These are phyloP conservation scores for Cryptus viduatorius DNA, from an alignment of 2,888 invertebrate genomes.

Conservation along the genomic window DNA sequence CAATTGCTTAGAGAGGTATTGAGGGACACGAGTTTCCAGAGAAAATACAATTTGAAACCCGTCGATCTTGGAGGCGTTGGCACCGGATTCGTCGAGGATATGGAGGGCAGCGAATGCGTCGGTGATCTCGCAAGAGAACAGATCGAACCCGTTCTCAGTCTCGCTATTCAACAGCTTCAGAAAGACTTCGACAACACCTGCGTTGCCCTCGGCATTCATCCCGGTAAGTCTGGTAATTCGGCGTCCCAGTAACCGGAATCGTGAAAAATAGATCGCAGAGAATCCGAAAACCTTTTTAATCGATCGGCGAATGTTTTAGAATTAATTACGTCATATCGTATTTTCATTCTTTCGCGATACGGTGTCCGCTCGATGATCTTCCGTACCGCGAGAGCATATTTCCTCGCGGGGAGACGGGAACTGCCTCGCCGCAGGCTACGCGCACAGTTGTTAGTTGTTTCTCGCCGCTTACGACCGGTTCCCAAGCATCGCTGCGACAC, in stretches of 20 bases:
- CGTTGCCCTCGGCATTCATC: constrained; percentile 93
- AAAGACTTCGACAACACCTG: constrained; percentile 95
- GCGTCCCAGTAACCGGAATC: neutral
- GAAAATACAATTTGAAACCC: constrained; percentile 93
- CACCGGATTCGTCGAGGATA: constrained; percentile 85
- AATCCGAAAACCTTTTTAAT: neutral
- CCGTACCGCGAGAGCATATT: constrained; percentile 3
- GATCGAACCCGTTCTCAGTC: constrained; percentile 93
- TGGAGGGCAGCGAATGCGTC: constrained; percentile 89
- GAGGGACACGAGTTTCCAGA: constrained; percentile 94
- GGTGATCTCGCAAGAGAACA: constrained; percentile 89
- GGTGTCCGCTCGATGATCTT: constrained; percentile 35
- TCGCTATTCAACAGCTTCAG: constrained; percentile 94
- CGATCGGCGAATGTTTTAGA: neutral
- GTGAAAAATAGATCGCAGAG: neutral
- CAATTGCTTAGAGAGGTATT: constrained; percentile 92
- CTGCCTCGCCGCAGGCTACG: constrained; percentile 43
- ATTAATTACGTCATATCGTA: constrained; percentile 10
- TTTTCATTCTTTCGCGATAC: neutral
- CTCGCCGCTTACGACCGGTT: constrained; percentile 66
- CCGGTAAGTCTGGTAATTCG: constrained; percentile 88
- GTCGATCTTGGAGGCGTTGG: constrained; percentile 89
- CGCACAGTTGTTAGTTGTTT: constrained; percentile 46
- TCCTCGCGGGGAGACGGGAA: constrained; percentile 30
- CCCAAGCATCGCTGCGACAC: constrained; percentile 60